Conservation (phyloP, 2,888 invertebrate genomes). For the Idaea dimidiata region DNA sequence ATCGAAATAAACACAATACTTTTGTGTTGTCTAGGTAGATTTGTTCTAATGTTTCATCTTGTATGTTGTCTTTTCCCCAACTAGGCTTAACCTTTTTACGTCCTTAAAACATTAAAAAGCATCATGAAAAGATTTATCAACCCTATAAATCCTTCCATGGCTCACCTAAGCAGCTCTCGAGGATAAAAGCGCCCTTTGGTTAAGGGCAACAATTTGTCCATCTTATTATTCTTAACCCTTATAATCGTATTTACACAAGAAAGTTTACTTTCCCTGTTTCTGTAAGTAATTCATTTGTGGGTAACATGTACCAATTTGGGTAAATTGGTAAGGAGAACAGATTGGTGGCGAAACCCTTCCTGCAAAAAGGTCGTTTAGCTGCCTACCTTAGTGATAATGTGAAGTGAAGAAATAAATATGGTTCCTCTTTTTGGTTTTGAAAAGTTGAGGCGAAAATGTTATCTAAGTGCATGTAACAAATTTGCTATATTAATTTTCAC, state of each 20-base stretch:
- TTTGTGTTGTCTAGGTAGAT: background rate
- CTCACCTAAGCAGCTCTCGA: constrained; percentile 44
- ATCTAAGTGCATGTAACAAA: background rate
- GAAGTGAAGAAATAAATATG: constrained; percentile 23
- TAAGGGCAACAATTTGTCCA: constrained; percentile 64
- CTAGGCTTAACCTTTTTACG: background rate
- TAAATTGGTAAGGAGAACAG: background rate
- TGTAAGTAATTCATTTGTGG: background rate
- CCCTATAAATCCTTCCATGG: constrained; percentile 30
- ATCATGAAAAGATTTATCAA: background rate
- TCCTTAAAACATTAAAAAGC: constrained; percentile 23
- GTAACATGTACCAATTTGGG: background rate
- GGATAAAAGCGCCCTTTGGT: constrained; percentile 53
- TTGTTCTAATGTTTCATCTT: background rate
- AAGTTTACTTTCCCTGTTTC: background rate
- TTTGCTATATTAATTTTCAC: no score
- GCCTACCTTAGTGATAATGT: constrained; percentile 30
- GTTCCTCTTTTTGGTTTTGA: background rate
- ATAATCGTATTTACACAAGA: constrained; percentile 54
- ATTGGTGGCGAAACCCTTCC: constrained; percentile 1
- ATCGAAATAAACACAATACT: background rate
- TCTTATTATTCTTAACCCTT: constrained; percentile 68
- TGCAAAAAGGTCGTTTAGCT: background rate
- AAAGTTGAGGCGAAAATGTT: background rate
- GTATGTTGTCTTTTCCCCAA: background rate